Base-by-base conservation (phyloP, 2,113 vertebrate genomes). In the Erythrocercus mccallii region DNA sequence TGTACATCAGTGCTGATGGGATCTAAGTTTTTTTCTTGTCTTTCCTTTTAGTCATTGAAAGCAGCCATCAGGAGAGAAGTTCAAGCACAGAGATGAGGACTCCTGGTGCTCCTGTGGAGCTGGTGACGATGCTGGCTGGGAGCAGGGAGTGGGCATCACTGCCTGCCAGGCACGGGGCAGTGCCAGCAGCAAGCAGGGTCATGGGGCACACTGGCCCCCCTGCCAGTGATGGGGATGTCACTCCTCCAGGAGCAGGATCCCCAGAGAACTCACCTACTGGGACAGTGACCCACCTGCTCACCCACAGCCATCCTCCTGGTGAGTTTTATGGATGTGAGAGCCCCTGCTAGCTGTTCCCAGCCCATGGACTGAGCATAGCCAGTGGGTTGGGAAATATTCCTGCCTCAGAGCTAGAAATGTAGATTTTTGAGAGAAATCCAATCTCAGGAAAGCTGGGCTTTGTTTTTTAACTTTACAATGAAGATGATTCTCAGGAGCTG, bases 121-220 rank as follows among this genome's bases (percentile, higher is more conserved):
- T 96, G 17, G 97, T 97, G 62, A 97, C 96, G 1, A 96, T 94
- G 65, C 77, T 97, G 92, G 95, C 84, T 14, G 81, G 96, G 61
- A 97, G 94, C 12, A 86, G 97, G 56, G 98, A 98, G 90, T 94
- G 77, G 96, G 96, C 96, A 17, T 95, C 94, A 5, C 96, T 97
- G 57, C 98, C 98, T 22, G 94, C 98, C 57, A 97, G 79, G 19
- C 88, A 65, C 0, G 0, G n/a, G 31, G 33, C 1, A 0, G 64
- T 73, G 48, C 68, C 48, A 2, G 78, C 12, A 0, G 37, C 15
- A 0, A 48, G 35, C 3, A 5, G n/a, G n/a, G 37, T 6, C n/a
- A 37, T 0, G 0, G 35, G 47, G 35, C 72, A 42, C 4, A 0
- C 17, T 27, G 60, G 3, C 11, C 9, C 25, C 31, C 22, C 15